phyloP scores from a whole-genome alignment of 2,113 vertebrate species.

The Peromyscus maniculatus region DNA sequence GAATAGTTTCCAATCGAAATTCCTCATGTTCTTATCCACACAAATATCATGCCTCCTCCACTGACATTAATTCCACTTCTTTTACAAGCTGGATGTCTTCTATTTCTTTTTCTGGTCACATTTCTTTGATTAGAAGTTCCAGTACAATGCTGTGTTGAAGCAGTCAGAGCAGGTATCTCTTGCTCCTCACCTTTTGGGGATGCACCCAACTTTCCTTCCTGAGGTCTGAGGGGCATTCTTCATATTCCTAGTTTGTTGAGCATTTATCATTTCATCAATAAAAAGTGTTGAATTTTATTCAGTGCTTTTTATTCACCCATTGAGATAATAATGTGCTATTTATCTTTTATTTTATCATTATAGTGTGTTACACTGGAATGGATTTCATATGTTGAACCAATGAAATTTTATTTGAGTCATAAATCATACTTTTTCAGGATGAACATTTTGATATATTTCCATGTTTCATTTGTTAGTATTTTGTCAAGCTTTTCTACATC shows the following conservation, averaged over 20 bases:
- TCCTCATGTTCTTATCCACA: background rate
- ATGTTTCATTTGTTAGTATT: background rate
- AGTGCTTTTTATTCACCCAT: background rate
- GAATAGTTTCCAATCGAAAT: background rate
- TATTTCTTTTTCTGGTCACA: background rate
- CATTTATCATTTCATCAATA: background rate
- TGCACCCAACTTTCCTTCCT: background rate
- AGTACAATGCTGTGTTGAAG: background rate
- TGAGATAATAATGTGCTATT: background rate
- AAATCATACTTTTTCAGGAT: slow-evolving; percentile 11
- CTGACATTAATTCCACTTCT: background rate
- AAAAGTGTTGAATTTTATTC: background rate
- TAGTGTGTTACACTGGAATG: background rate
- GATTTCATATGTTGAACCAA: background rate
- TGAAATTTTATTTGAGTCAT: background rate
- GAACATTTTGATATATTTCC: background rate
- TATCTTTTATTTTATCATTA: background rate
- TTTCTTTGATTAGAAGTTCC: background rate
- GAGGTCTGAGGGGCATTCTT: background rate
- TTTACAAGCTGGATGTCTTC: background rate
- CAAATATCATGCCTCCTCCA: too few species aligned
- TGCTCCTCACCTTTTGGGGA: background rate
- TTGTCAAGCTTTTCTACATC: background rate
- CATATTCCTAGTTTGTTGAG: background rate
- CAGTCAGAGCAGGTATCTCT: background rate